Conservation (phyloP, 2,113 vertebrate species). For the Prunella himalayana region DNA sequence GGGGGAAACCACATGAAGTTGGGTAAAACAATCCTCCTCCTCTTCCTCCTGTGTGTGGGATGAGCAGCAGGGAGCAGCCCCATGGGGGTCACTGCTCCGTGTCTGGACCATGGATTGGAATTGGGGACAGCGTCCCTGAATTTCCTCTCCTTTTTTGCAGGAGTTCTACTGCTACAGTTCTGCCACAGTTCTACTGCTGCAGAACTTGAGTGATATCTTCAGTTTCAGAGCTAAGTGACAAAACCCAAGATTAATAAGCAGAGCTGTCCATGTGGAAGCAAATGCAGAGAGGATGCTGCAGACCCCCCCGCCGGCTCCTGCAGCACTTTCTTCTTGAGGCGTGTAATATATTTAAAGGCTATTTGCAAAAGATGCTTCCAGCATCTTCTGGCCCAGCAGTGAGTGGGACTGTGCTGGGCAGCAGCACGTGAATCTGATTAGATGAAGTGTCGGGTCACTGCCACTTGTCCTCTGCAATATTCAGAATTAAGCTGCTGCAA, state of each 20-base stretch:
- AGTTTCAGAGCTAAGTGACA: not conserved
- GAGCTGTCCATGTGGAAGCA: not conserved
- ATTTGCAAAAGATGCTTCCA: not conserved
- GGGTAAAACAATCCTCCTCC: not conserved
- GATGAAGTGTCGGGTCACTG: not conserved
- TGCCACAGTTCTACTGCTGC: not conserved
- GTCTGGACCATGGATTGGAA: accelerated
- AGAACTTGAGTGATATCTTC: not conserved
- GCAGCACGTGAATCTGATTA: not conserved
- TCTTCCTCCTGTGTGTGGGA: accelerated
- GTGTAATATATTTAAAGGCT: not conserved
- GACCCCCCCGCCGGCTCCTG: not conserved
- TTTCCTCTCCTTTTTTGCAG: not conserved
- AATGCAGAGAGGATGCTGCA: not conserved
- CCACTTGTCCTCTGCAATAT: not conserved
- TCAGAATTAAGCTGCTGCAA: not conserved
- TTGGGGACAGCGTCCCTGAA: accelerated
- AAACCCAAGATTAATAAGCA: not conserved
- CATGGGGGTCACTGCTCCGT: accelerated
- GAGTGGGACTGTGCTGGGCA: not conserved
- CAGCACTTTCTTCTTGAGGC: not conserved
- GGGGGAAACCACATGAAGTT: not conserved
- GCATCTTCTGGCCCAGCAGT: not conserved
- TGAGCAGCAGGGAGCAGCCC: not conserved
- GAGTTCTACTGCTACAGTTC: too few species aligned